A percentile compares a stretch with the other conserved stretches of the same genome.
These are phyloP conservation scores for Xanthorhoe spadicearia DNA, from an alignment of 2,888 invertebrate genomes.

Conservation along the genomic window DNA sequence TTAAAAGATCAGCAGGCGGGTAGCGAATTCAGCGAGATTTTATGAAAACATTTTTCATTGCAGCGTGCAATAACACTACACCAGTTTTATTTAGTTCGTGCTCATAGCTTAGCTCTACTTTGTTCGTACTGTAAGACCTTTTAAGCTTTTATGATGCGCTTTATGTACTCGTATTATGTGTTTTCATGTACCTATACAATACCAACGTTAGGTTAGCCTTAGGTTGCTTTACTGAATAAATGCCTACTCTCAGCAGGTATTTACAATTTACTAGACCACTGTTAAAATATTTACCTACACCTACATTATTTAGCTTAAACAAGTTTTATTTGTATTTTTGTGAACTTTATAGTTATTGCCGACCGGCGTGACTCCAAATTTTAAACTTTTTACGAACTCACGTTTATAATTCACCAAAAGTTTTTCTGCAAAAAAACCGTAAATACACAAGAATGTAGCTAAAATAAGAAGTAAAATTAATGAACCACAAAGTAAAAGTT, in stretches of 20 bases:
- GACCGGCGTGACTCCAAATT: neutral
- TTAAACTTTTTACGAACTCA: neutral
- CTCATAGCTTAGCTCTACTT: slow-evolving; percentile 35
- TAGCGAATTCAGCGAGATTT: slow-evolving; percentile 59
- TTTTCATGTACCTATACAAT: neutral
- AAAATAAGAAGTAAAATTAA: slow-evolving; percentile 27
- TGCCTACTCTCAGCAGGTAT: neutral
- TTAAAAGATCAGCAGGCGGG: slow-evolving; percentile 71
- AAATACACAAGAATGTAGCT: slow-evolving; percentile 37
- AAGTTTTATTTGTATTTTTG: neutral
- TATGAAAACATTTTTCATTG: slow-evolving; percentile 62
- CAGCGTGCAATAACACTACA: slow-evolving; percentile 52
- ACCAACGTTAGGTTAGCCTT: neutral
- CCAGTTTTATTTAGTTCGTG: slow-evolving; percentile 35
- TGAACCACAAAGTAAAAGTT: slow-evolving; percentile 34
- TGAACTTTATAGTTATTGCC: neutral
- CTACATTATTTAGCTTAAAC: neutral
- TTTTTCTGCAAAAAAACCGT: slow-evolving; percentile 14
- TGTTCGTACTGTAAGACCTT: slow-evolving; percentile 24
- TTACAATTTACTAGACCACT: neutral
- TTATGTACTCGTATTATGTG: too few relatives aligned
- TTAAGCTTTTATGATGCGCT: slow-evolving; percentile 28
- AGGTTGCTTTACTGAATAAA: neutral
- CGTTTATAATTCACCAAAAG: neutral
- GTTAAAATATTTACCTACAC: too few relatives aligned